Evolutionary conservation across 2,888 invertebrate species (phyloP).

Genomic region (Dastarcus helophoroides): DNA sequence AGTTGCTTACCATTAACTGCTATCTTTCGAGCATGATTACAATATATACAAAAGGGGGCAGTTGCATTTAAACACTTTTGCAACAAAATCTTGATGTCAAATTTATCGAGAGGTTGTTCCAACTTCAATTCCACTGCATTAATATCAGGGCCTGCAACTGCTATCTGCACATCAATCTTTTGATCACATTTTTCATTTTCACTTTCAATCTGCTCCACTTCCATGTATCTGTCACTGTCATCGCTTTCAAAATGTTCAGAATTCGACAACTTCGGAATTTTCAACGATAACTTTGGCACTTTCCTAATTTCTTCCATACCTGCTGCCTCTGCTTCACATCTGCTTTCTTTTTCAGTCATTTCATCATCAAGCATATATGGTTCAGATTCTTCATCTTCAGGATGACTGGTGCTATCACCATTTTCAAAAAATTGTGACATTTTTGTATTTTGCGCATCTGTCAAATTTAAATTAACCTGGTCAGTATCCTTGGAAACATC

Average conservation of each 20-base stretch:
- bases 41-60: constrained; percentile 64
- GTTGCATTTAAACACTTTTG: constrained; percentile 63
- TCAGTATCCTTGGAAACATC: too few relatives aligned
- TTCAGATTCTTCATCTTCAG: too few relatives aligned
- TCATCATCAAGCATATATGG: too few relatives aligned
- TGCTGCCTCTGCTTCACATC: too few relatives aligned
- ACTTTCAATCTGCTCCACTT: constrained; percentile 39
- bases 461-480: too few relatives aligned
- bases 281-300: constrained; percentile 58
- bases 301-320: constrained; percentile 14
- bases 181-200: constrained; percentile 28
- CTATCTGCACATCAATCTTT: constrained; percentile 16
- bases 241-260: constrained; percentile 38
- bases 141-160: constrained; percentile 52
- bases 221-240: constrained; percentile 36
- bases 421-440: too few relatives aligned
- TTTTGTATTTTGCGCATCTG: too few relatives aligned
- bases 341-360: too few relatives aligned
- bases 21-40: constrained; percentile 75
- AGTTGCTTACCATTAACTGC: constrained; percentile 75
- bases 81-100: constrained; percentile 57
- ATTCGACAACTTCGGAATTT: constrained; percentile 37
- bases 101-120: constrained; percentile 63
- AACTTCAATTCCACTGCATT: constrained; percentile 59
- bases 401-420: too few relatives aligned